Conservation (phyloP, 37 sponge, comb jelly and placozoan genomes). For the Axinella damicornis region DNA sequence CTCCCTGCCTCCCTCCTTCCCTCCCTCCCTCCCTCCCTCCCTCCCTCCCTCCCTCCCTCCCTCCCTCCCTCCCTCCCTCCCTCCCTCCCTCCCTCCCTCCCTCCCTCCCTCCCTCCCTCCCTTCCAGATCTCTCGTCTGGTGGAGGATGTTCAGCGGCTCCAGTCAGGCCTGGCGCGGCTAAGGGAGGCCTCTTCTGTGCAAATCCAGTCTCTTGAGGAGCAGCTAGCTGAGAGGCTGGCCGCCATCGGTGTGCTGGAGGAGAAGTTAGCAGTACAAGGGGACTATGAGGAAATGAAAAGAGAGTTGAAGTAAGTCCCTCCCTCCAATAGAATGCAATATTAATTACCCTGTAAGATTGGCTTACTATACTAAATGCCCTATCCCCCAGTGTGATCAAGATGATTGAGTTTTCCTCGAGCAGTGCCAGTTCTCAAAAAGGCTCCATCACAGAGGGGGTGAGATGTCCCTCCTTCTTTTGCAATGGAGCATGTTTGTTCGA, state of each 20-base stretch:
- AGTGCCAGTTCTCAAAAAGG: not conserved
- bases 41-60: too few relatives aligned
- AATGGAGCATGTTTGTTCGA: too few relatives aligned
- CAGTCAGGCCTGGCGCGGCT: conserved; percentile 41
- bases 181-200: conserved; percentile 37
- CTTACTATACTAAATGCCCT: not conserved
- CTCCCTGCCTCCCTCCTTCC: too few relatives aligned
- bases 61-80: too few relatives aligned
- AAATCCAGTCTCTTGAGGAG: conserved; percentile 46
- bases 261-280: conserved; percentile 53
- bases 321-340: not conserved
- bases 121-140: conserved; percentile 36
- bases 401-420: conserved; percentile 55
- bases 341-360: too few relatives aligned
- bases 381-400: conserved; percentile 59
- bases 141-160: conserved; percentile 53
- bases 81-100: too few relatives aligned
- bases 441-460: conserved; percentile 7
- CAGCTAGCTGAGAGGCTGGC: conserved; percentile 46
- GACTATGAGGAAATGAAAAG: conserved; percentile 96
- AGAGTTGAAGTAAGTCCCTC: conserved; percentile 72
- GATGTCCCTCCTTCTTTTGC: not conserved
- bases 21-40: too few relatives aligned
- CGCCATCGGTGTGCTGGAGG: conserved; percentile 33
- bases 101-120: not conserved